A percentile compares a stretch with the other conserved stretches of the same genome.
Conservation (phyloP, 2,888 invertebrate species). For the Aproaerema taeniolella region DNA sequence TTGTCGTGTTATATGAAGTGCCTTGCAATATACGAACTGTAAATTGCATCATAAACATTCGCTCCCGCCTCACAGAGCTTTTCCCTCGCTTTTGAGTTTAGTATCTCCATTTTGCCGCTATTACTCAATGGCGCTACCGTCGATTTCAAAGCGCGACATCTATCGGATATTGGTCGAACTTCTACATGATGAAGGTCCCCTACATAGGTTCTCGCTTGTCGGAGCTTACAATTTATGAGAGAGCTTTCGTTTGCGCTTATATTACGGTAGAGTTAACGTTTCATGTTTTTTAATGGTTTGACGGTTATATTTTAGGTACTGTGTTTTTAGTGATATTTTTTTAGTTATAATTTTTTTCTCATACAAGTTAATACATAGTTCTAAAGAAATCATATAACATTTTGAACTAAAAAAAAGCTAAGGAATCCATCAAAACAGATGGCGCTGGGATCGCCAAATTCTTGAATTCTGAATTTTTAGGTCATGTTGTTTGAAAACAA, state of each 20-base stretch:
- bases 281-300: too few relatives aligned
- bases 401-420: too few relatives aligned
- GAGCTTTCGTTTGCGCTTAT: conserved; percentile 5
- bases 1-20: conserved; percentile 63
- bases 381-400: too few relatives aligned
- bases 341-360: too few relatives aligned
- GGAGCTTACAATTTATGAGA: conserved; percentile 1
- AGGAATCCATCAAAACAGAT: too few relatives aligned
- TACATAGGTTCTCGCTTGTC: neutral
- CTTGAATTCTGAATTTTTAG: too few relatives aligned
- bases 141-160: conserved; percentile 46
- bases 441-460: too few relatives aligned
- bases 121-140: conserved; percentile 26
- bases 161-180: conserved; percentile 26
- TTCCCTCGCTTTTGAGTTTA: conserved; percentile 34
- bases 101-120: conserved; percentile 31
- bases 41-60: conserved; percentile 70
- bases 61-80: conserved; percentile 32
- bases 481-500: too few relatives aligned
- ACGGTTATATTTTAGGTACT: too few relatives aligned
- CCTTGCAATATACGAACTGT: conserved; percentile 63
- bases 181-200: conserved; percentile 4
- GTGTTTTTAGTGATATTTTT: too few relatives aligned
- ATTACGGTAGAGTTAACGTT: too few relatives aligned
- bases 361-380: too few relatives aligned